A percentile compares a stretch with the other conserved stretches of the same genome.
Evolutionary conservation across 2,888 invertebrate genomes (phyloP).

Genomic region (Philereme vetulata): DNA sequence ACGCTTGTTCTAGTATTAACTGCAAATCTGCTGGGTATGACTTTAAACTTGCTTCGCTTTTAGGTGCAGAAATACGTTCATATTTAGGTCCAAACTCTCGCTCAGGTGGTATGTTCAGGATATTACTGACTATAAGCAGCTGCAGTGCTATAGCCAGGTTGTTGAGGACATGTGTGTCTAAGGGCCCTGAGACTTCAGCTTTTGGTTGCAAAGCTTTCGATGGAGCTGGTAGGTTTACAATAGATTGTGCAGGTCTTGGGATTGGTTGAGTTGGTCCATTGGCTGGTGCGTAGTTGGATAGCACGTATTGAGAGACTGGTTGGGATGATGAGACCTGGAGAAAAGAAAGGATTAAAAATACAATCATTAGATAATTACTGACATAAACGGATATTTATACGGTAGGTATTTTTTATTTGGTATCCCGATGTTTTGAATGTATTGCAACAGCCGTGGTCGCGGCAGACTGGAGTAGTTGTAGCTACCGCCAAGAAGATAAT

Average conservation of each 20-base stretch:
- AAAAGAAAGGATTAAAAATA: neutral
- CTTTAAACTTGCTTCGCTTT: neutral
- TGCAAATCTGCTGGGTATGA: too few species aligned
- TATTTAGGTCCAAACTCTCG: constrained; percentile 3
- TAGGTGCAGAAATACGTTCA: constrained; percentile 8
- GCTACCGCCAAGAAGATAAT: too few species aligned
- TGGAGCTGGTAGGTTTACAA: neutral
- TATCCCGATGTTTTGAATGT: too few species aligned
- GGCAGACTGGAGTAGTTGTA: too few species aligned
- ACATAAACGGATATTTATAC: too few species aligned
- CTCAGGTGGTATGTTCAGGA: constrained; percentile 52
- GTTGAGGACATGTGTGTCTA: constrained; percentile 63
- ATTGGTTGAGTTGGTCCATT: neutral
- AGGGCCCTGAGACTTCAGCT: constrained; percentile 8
- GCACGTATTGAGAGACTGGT: constrained; percentile 12
- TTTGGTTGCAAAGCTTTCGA: constrained; percentile 5
- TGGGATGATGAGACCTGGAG: constrained; percentile 9
- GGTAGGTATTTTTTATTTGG: too few species aligned
- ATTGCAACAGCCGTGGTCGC: too few species aligned
- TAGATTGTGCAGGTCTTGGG: constrained; percentile 5
- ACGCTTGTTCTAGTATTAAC: neutral
- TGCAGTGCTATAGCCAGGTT: constrained; percentile 72
- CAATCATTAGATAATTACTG: neutral
- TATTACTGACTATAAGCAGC: constrained; percentile 64
- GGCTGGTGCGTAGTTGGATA: constrained; percentile 5